Base-by-base conservation (phyloP, 2,888 invertebrate genomes). In the Agrotis segetum region DNA sequence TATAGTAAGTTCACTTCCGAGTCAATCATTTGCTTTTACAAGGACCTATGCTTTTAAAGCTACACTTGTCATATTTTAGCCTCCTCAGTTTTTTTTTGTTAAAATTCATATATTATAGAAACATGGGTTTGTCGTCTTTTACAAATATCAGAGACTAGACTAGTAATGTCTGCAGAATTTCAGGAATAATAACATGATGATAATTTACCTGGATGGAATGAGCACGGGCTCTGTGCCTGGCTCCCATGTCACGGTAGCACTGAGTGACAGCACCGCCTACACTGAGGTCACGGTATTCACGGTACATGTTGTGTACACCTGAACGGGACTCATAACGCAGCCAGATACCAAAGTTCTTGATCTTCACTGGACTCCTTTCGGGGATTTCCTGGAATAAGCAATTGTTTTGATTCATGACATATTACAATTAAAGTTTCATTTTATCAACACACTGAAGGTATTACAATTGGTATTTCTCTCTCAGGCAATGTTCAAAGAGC, bases 341-440 rank as follows among this genome's bases (percentile, higher is more conserved):
- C 99, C 99, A 99, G 91, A 99, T 99, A 80, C 99, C 99, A 92
- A 99, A 99, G 96, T 99, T 99, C 97, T 99, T 99, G 88, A 99
- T 99, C 93, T 98, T 98, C 49, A 98, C 97, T 7, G 99, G 99
- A 62, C 98, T 98, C 92, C 98, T 99, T 92, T 99, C 99, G 86
- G 98, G 97, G 81, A 99, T 98, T 96, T 97, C 97, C 94, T 96
- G 88, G 0, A 93, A 91, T 66, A 44, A 13, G 2, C 17, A n/a
- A 52, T 16, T 59, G 17, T 55, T 49, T 29, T 49, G 2, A 53
- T 24, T 69, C 19, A 7, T 24, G 5, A 44, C 0, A 24, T 16
- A 3, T 21, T 13, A 19, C 9, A 44, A 19, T n/a, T n/a, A n/a
- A n/a, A n/a, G n/a, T 24, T 7, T 46, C 7, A 16, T 11, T 11